Evolutionary conservation across 2,113 vertebrate species (phyloP).

Genomic region (Cisticola juncidis): DNA sequence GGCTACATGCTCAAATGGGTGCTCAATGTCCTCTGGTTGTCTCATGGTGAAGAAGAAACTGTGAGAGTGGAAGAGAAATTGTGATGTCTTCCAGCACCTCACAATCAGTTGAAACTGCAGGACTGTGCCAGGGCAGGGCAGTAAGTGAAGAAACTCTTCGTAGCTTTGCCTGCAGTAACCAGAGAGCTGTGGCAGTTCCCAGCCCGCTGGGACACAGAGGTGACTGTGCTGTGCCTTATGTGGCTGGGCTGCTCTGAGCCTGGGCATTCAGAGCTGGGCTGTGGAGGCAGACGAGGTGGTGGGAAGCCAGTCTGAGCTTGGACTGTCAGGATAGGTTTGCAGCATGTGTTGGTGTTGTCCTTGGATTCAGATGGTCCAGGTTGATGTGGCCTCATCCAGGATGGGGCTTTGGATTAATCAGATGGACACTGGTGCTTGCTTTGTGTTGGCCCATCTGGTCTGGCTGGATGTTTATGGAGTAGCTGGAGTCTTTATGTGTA

Average conservation of each 20-base stretch:
- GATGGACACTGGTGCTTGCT: not conserved
- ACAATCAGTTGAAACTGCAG: fast-evolving
- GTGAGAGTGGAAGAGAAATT: not conserved
- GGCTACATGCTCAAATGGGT: fast-evolving
- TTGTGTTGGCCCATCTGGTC: not conserved
- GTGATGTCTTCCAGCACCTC: not conserved
- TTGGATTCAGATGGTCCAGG: not conserved
- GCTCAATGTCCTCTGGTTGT: not conserved
- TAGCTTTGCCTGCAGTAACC: not conserved
- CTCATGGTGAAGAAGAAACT: not conserved
- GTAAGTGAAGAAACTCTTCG: not conserved
- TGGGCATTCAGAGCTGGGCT: not conserved
- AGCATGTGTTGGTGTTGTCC: fast-evolving
- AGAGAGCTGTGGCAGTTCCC: not conserved
- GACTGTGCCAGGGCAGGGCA: not conserved
- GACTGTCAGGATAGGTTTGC: fast-evolving
- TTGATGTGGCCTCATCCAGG: not conserved
- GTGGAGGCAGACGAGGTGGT: fast-evolving
- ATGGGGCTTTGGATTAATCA: not conserved
- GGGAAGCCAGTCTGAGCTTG: not conserved
- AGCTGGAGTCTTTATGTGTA: not conserved
- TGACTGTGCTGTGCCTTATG: not conserved
- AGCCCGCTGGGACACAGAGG: not conserved
- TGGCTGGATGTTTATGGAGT: not conserved
- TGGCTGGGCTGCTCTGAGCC: not conserved